Base-by-base conservation (phyloP, 2,113 vertebrate genomes). In the Oenanthe melanoleuca region DNA sequence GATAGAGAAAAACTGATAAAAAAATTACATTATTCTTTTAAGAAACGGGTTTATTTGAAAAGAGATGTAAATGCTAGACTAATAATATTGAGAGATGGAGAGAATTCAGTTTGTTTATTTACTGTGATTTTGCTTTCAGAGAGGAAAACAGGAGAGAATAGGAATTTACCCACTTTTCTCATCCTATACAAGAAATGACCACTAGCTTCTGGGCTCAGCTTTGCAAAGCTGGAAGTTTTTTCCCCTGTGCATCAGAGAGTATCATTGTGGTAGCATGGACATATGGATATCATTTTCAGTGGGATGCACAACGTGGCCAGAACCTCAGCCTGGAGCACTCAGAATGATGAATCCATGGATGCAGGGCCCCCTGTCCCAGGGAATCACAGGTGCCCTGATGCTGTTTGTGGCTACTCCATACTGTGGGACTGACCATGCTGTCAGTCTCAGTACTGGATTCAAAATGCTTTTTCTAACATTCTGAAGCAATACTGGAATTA, bases 241-340 rank as follows among this genome's bases (percentile, higher is more conserved):
- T 38, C 29, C 8, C 7, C 6, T 0, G 0, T 64, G 45, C 22
- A 37, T 49, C 8, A 14, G 59, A 44, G 3, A 22, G 11, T 1
- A 0, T 56, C 4, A 0, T 3, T 61, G 25, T 42, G 4, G 15
- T 56, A 72, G 18, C 28, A 52, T 26, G 24, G 50, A 42, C 4
- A 49, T 21, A 23, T 5, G 61, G 45, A 24, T 40, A 7, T 21
- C 14, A 31, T 74, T 55, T 63, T 40, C 44, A 72, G 8, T 20
- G 11, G 16, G 7, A 19, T 55, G 8, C 24, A 26, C 18, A 45
- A 2, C 0, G 0, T 29, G 24, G 12, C 33, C 74, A 88, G 44
- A 82, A 82, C 4, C 16, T 78, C 23, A 56, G 10, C 2, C 20
- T 56, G 56, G 28, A 66, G 16, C 21, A 21, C 14, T 42, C 17